Percentiles rank a stretch among this genome's conserved stretches.
Evolutionary conservation across 2,888 invertebrate species (phyloP).

Genomic region (Cremastinae sp.): DNA sequence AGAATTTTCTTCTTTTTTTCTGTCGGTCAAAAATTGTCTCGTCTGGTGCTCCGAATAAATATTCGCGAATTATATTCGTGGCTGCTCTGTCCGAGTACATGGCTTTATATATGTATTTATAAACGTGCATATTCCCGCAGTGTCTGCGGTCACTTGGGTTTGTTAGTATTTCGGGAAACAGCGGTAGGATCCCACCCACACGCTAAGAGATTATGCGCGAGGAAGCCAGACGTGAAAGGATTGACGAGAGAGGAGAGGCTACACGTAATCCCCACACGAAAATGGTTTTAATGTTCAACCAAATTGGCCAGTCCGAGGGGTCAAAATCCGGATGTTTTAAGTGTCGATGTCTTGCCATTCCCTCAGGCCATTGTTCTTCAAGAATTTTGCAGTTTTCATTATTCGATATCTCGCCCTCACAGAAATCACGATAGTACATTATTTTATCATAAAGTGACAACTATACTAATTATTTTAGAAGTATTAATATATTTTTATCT

Average conservation of each 20-base stretch:
- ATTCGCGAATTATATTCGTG: background rate
- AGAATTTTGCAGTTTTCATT: too few species aligned
- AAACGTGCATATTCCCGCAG: background rate
- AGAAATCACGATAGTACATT: too few species aligned
- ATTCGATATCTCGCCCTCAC: too few species aligned
- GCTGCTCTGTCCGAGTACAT: background rate
- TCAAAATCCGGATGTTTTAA: constrained; percentile 10
- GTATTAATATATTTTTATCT: too few species aligned
- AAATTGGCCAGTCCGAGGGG: constrained; percentile 1
- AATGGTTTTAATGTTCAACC: background rate
- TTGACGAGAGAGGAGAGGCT: constrained; percentile 42
- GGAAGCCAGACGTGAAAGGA: constrained; percentile 24
- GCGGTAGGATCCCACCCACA: constrained; percentile 49
- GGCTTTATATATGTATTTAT: background rate
- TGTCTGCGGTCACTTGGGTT: constrained; percentile 45
- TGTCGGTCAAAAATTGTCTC: too few species aligned
- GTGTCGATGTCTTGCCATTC: too few species aligned
- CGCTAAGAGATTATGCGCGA: constrained; percentile 18
- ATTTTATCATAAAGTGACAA: too few species aligned
- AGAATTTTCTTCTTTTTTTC: too few species aligned
- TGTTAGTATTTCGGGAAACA: constrained; percentile 64
- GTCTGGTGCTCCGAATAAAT: too few species aligned
- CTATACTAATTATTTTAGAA: too few species aligned
- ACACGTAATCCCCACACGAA: background rate
- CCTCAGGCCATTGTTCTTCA: too few species aligned